Conservation (phyloP, 2,888 invertebrate species). For the Napeogenes inachia region DNA sequence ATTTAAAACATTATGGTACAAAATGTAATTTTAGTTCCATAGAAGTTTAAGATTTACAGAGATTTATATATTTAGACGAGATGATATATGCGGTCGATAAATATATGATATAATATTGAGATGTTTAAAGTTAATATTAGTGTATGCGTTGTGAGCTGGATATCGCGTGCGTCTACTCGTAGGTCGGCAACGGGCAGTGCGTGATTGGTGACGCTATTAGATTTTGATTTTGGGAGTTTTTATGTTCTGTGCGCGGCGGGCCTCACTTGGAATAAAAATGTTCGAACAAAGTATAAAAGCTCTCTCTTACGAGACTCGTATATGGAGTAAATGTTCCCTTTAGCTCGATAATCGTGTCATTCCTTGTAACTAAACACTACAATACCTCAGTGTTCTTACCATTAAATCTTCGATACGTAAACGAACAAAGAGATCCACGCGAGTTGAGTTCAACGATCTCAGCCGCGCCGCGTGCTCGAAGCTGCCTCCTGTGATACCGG, state of each 20-base stretch:
- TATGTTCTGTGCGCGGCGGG: slow-evolving; percentile 40
- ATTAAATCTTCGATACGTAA: no score
- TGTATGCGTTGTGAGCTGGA: slow-evolving; percentile 51
- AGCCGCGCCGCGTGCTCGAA: slow-evolving; percentile 39
- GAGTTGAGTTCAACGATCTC: slow-evolving; percentile 8
- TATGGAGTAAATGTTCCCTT: background rate
- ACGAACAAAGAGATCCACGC: no score
- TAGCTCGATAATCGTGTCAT: background rate
- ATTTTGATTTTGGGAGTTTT: slow-evolving; percentile 37
- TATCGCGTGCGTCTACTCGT: slow-evolving; percentile 46
- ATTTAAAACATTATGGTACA: slow-evolving; percentile 71
- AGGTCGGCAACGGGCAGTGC: slow-evolving; percentile 47
- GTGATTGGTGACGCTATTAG: slow-evolving; percentile 36
- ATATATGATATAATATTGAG: slow-evolving; percentile 28
- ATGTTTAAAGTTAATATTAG: slow-evolving; percentile 52
- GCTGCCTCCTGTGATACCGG: slow-evolving; percentile 59
- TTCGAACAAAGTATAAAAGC: background rate
- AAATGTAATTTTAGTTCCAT: slow-evolving; percentile 74
- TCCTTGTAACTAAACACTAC: no score
- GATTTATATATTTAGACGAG: slow-evolving; percentile 62
- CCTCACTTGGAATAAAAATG: background rate
- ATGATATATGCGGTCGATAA: slow-evolving; percentile 41
- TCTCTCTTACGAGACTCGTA: background rate
- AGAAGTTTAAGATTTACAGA: slow-evolving; percentile 70
- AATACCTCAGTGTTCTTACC: no score